A percentile compares a stretch with the other conserved stretches of the same genome.
Evolutionary conservation across 2,888 invertebrate genomes (phyloP).

Genomic region (Caenorhabditis sp.): DNA sequence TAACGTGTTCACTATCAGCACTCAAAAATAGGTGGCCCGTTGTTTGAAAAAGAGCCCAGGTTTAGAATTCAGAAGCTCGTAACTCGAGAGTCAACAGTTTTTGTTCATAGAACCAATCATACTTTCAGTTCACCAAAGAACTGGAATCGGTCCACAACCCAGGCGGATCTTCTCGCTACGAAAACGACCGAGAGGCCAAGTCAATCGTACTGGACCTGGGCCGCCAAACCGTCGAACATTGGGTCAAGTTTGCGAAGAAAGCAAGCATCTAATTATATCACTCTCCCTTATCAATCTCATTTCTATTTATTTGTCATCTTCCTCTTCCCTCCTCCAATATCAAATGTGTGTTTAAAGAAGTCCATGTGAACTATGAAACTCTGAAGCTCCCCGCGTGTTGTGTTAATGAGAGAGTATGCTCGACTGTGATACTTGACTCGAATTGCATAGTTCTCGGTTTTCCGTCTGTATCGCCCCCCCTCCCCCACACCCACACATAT

Average conservation of each 20-base stretch:
- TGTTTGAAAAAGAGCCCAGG: too few relatives aligned
- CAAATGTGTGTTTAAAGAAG: neutral
- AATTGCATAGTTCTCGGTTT: conserved; percentile 53
- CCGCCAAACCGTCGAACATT: conserved; percentile 79
- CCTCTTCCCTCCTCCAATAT: neutral
- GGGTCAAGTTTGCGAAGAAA: conserved; percentile 81
- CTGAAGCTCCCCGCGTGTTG: neutral
- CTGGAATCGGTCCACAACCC: conserved; percentile 66
- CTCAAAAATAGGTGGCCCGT: too few relatives aligned
- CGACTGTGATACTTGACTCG: conserved; percentile 36
- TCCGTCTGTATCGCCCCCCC: neutral
- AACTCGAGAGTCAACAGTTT: neutral
- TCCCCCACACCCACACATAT: conserved; percentile 3
- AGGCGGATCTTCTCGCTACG: conserved; percentile 54
- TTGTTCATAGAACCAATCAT: neutral
- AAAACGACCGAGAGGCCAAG: conserved; percentile 71
- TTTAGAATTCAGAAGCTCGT: too few relatives aligned
- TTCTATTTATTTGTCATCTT: neutral
- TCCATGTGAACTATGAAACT: conserved; percentile 26
- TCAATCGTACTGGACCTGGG: conserved; percentile 78
- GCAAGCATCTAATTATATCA: conserved; percentile 69
- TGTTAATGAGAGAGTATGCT: conserved; percentile 26
- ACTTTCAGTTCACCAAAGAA: conserved; percentile 67
- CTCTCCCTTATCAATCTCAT: conserved; percentile 7
- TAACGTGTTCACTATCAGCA: too few relatives aligned